phyloP scores from a whole-genome alignment of 2,113 vertebrate species.

The Brienomyrus brachyistius region DNA sequence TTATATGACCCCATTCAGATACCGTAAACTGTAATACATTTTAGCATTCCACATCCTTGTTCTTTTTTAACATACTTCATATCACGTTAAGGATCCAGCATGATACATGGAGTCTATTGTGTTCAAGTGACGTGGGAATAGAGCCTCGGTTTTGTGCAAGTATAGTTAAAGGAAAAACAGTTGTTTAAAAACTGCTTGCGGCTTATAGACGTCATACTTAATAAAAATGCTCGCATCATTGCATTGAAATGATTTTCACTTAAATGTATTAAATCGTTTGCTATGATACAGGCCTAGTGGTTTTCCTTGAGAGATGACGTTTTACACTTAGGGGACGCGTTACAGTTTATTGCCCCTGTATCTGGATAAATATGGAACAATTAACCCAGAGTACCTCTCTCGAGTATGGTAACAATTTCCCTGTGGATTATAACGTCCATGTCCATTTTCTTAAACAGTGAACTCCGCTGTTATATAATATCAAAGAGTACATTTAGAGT shows the following conservation, averaged over 20 bases:
- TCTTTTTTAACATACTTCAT: background rate
- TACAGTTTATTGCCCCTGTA: background rate
- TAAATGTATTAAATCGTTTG: background rate
- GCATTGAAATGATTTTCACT: background rate
- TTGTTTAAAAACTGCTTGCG: background rate
- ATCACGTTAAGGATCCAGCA: background rate
- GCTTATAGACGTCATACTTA: background rate
- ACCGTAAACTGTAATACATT: background rate
- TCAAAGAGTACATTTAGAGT: background rate
- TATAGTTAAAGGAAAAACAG: background rate
- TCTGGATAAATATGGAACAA: background rate
- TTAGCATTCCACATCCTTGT: background rate
- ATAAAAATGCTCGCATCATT: background rate
- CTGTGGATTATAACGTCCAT: background rate
- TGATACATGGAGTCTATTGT: background rate
- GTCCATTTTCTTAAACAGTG: background rate
- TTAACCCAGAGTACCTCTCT: background rate
- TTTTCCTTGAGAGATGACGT: background rate
- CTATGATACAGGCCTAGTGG: background rate
- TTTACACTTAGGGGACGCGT: background rate
- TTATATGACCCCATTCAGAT: background rate
- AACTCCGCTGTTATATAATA: background rate
- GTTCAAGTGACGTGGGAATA: background rate
- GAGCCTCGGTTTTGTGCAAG: background rate
- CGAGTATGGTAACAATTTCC: background rate